Evolutionary conservation across 2,797 vertebrate species (phyloP).

Genomic region (Phrynocephalus guinanensis): DNA sequence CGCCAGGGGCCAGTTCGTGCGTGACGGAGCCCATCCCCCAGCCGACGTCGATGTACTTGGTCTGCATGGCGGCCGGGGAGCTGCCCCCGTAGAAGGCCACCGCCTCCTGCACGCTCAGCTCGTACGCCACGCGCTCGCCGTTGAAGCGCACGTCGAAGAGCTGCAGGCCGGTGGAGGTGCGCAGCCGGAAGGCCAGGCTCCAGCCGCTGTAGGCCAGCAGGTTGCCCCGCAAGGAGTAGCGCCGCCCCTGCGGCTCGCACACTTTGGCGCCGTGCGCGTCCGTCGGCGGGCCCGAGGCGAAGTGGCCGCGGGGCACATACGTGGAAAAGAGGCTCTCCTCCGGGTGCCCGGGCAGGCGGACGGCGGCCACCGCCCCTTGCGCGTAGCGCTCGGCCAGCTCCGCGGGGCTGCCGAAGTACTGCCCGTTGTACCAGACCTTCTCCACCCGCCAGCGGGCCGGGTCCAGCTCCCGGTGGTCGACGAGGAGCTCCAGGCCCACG

Average conservation of each 20-base stretch:
- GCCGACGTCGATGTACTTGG: conserved; percentile 90
- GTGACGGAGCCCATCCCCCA: conserved; percentile 89
- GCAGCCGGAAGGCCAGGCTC: conserved; percentile 89
- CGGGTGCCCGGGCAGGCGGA: conserved; percentile 69
- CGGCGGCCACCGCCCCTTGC: conserved; percentile 71
- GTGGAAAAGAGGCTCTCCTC: conserved; percentile 80
- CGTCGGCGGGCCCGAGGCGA: conserved; percentile 73
- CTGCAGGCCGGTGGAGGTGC: conserved; percentile 88
- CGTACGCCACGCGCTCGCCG: conserved; percentile 89
- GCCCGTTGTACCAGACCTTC: conserved; percentile 90
- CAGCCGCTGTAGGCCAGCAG: conserved; percentile 88
- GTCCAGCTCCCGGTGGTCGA: conserved; percentile 85
- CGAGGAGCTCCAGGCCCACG: conserved; percentile 88
- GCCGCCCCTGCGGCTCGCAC: conserved; percentile 85
- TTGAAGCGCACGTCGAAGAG: conserved; percentile 89
- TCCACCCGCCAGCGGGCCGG: conserved; percentile 83
- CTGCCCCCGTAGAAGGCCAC: conserved; percentile 90
- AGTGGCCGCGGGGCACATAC: conserved; percentile 82
- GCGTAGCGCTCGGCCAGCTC: conserved; percentile 84
- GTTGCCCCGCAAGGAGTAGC: conserved; percentile 83
- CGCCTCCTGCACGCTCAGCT: conserved; percentile 92
- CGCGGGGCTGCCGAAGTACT: conserved; percentile 83
- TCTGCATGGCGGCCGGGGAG: conserved; percentile 92
- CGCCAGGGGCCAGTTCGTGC: conserved; percentile 87
- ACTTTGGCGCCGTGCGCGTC: conserved; percentile 82